These are phyloP conservation scores for Vanessa tameamea DNA, from an alignment of 1,140 invertebrate genomes.

Conservation along the genomic window DNA sequence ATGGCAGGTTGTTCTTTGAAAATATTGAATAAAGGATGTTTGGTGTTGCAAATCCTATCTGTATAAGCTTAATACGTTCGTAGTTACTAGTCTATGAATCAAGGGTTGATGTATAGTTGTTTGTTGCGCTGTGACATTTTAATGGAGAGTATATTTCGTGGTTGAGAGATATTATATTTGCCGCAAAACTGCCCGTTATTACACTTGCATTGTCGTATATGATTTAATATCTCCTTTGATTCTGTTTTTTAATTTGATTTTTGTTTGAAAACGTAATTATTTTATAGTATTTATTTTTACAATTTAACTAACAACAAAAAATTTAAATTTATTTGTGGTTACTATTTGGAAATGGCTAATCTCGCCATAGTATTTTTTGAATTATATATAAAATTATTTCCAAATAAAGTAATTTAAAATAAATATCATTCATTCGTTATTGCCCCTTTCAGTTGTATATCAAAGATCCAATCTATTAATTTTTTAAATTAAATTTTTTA, in stretches of 20 bases:
- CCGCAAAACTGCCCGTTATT: constrained; percentile 41
- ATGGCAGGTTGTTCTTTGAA: constrained; percentile 3
- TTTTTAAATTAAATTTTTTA: too few species aligned
- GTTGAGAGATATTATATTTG: constrained; percentile 47
- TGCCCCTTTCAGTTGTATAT: too few species aligned
- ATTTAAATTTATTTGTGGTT: not conserved
- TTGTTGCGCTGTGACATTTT: constrained; percentile 53
- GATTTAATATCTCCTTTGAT: constrained; percentile 44
- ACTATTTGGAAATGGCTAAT: too few species aligned
- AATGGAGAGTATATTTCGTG: constrained; percentile 55
- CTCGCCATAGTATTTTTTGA: too few species aligned
- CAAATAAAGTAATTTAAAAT: too few species aligned
- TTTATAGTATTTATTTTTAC: not conserved
- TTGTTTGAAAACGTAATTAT: not conserved
- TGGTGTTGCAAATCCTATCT: constrained; percentile 15
- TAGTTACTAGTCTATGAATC: constrained; percentile 48
- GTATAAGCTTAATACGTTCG: constrained; percentile 34
- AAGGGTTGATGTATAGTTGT: constrained; percentile 43
- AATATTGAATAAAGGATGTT: constrained; percentile 10
- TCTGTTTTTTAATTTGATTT: constrained; percentile 34
- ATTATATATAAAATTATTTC: too few species aligned
- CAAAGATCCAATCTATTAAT: too few species aligned
- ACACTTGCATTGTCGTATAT: constrained; percentile 44
- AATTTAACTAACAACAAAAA: not conserved
- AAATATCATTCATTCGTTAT: too few species aligned